A percentile compares a stretch with the other conserved stretches of the same genome.
phyloP scores from a whole-genome alignment of 2,888 invertebrate species.

The Epiblema foenella region DNA sequence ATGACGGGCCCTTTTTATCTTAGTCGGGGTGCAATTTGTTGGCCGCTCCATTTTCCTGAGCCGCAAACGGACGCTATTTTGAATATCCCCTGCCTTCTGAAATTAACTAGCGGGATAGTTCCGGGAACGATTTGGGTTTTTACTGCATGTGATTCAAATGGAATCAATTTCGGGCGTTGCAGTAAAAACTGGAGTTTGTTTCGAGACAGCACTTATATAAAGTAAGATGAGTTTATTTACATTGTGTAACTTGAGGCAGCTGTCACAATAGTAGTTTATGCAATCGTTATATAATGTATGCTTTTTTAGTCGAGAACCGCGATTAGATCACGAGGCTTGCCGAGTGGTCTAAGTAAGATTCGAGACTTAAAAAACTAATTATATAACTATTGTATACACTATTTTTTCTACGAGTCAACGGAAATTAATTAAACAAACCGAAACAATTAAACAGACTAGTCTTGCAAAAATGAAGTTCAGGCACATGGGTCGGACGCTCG shows the following conservation, averaged over 20 bases:
- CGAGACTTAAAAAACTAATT: no score
- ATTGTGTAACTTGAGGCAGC: background rate
- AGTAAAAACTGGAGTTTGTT: background rate
- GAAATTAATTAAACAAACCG: no score
- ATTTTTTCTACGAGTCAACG: no score
- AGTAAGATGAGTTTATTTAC: background rate
- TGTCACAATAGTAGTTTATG: no score
- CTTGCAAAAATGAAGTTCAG: no score
- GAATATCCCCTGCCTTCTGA: constrained; percentile 71
- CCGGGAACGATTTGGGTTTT: constrained; percentile 21
- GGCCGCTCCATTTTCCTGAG: constrained; percentile 75
- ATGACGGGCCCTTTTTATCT: constrained; percentile 83
- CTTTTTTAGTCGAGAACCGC: no score
- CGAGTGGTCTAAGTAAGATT: no score
- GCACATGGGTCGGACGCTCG: no score
- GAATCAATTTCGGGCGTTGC: constrained; percentile 2
- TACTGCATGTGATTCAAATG: constrained; percentile 13
- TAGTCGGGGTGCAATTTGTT: constrained; percentile 80
- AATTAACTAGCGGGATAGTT: constrained; percentile 66
- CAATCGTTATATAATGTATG: no score
- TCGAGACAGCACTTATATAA: background rate
- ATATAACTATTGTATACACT: no score
- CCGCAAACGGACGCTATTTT: constrained; percentile 76
- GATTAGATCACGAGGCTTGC: no score
- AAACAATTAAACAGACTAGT: no score